Base-by-base conservation (phyloP, 2,888 invertebrate genomes). In the Geotrupes spiniger region DNA sequence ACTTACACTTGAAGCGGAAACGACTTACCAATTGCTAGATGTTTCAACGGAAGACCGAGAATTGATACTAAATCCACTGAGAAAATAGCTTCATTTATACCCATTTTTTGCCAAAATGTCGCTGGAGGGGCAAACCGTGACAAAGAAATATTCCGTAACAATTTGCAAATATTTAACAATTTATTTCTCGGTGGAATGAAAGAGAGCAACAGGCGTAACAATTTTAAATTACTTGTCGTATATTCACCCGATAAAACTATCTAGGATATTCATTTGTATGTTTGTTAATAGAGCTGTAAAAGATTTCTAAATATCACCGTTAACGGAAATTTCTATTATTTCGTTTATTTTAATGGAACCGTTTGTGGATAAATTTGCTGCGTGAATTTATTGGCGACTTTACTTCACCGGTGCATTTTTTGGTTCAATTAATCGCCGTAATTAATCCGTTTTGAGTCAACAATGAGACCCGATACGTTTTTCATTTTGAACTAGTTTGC, bases 171-270 rank as follows among this genome's bases (percentile, higher is more conserved):
- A 33, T 21, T 21, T 21, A 21, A 21, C 21, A 21, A 21, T 21
- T 21, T 12, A 40, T 41, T 41, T 28, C 41, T 12, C 31, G 25
- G 17, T 8, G 17, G 8, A 42, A 17, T 42, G 31, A 17, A 42
- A 17, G 33, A 12, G 16, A 31, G 21, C 25, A 42, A n/a, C 33
- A 21, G 21, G 33, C 31, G 33, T 42, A 12, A 42, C 33, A 42
- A 16, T 15, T 31, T 11, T 33, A 21, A 42, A 42, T 33, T 42
- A 16, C 42, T 10, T 17, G 27, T 42, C 33, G 17, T 31, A 42
- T 42, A 42, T 42, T 31, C 31, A 42, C 33, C 21, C 21, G 21
- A 4, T 21, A 21, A 21, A 21, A 21, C 4, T 4, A 21, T 21
- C 21, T 21, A 21, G 21, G 21, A 21, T 21, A 21, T 40, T 14